Evolutionary conservation across 2,113 vertebrate genomes (phyloP).

Genomic region (Pycnonotus jocosus): DNA sequence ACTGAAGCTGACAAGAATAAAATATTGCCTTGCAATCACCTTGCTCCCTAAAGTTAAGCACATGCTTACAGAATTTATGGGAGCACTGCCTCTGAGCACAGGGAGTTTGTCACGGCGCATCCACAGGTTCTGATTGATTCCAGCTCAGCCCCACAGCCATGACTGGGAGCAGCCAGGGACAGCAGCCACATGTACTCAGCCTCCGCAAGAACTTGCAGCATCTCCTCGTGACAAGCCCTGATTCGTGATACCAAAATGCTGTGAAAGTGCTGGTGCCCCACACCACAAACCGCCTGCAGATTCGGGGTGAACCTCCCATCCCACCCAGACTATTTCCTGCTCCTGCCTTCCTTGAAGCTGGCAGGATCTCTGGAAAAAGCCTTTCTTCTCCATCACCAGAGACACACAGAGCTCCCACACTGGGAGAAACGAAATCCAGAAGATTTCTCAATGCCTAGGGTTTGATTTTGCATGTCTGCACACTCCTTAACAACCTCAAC

Average conservation of each 20-base stretch:
- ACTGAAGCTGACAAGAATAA: slow-evolving; percentile 24
- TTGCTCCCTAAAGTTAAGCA: not conserved
- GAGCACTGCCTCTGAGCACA: not conserved
- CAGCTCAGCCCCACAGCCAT: not conserved
- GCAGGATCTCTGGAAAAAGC: not conserved
- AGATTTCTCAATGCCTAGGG: not conserved
- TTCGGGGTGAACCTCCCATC: not conserved
- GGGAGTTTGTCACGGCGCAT: not conserved
- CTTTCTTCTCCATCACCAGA: not conserved
- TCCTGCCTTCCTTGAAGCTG: not conserved
- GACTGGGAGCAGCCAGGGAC: not conserved
- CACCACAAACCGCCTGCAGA: not conserved
- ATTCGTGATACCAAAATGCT: not conserved
- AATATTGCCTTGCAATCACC: not conserved
- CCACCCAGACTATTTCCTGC: not conserved
- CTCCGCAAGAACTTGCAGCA: not conserved
- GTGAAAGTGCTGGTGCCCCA: not conserved
- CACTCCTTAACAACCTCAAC: not conserved
- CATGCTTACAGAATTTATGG: not conserved
- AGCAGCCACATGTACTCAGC: not conserved
- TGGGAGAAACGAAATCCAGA: not conserved
- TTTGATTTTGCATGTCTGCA: not conserved
- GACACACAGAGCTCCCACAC: not conserved
- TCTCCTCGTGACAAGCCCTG: not conserved
- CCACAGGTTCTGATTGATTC: not conserved